Evolutionary conservation across 2,888 invertebrate species (phyloP).

Genomic region (Lutraria lutraria): DNA sequence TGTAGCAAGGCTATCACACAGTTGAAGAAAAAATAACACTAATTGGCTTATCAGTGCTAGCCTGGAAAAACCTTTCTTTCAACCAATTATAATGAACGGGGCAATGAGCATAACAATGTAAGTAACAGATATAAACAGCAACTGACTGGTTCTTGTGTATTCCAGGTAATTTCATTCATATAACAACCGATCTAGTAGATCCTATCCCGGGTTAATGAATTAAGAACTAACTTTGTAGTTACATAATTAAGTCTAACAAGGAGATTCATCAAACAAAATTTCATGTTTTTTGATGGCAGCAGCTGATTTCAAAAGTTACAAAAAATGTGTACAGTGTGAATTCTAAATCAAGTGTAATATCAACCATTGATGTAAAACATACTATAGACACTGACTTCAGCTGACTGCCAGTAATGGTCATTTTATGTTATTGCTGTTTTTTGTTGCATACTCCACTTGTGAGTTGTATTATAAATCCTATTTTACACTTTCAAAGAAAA

Average conservation of each 20-base stretch:
- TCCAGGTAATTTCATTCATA: background rate
- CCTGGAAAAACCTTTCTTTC: conserved; percentile 6
- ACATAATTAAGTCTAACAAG: background rate
- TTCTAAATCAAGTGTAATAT: too few species aligned
- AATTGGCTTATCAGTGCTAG: conserved; percentile 11
- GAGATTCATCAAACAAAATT: conserved; percentile 1
- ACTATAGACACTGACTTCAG: too few species aligned
- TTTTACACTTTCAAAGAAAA: too few species aligned
- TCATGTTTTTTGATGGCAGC: background rate
- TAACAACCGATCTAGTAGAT: background rate
- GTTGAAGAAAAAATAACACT: background rate
- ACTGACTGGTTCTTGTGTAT: background rate
- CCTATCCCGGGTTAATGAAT: background rate
- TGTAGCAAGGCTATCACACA: conserved; percentile 6
- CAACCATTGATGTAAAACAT: too few species aligned
- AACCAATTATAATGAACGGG: conserved; percentile 4
- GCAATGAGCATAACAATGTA: background rate
- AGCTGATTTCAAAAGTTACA: background rate
- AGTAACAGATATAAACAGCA: background rate
- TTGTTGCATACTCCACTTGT: too few species aligned
- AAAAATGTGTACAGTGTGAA: too few species aligned
- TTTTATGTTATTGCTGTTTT: too few species aligned
- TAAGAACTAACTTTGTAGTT: background rate
- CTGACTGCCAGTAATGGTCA: too few species aligned
- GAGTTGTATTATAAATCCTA: too few species aligned